phyloP scores from a whole-genome alignment of 2,113 vertebrate genomes.

The Orientallactaga bullata region DNA sequence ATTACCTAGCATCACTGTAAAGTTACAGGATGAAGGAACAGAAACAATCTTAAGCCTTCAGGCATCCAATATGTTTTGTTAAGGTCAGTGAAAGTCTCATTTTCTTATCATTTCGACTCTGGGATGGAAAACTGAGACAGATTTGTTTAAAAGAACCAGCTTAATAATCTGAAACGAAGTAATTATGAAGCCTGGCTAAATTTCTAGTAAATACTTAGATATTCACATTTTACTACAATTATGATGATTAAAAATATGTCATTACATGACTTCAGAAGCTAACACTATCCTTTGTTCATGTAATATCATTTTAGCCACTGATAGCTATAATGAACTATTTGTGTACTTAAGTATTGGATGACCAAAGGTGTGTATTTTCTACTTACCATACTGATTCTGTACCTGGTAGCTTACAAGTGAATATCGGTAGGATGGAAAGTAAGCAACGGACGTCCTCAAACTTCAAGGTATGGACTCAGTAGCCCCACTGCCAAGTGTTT shows the following conservation, averaged over 20 bases:
- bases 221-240: neutral
- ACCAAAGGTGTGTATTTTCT: neutral
- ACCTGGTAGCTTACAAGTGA: neutral
- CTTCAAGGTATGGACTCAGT: neutral
- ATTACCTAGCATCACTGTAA: neutral
- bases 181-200: neutral
- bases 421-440: neutral
- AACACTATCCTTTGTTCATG: neutral
- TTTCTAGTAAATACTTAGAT: neutral
- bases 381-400: neutral
- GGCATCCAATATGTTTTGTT: neutral
- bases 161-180: neutral
- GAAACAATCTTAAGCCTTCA: neutral
- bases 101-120: neutral
- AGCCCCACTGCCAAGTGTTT: neutral
- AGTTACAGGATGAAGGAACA: neutral
- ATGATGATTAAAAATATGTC: neutral
- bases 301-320: neutral
- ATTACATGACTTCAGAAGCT: neutral
- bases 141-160: neutral
- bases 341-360: neutral
- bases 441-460: neutral
- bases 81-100: neutral
- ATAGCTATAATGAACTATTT: neutral
- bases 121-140: neutral